Conservation (phyloP, 2,113 vertebrate species). For the Leptodactylus fuscus region DNA sequence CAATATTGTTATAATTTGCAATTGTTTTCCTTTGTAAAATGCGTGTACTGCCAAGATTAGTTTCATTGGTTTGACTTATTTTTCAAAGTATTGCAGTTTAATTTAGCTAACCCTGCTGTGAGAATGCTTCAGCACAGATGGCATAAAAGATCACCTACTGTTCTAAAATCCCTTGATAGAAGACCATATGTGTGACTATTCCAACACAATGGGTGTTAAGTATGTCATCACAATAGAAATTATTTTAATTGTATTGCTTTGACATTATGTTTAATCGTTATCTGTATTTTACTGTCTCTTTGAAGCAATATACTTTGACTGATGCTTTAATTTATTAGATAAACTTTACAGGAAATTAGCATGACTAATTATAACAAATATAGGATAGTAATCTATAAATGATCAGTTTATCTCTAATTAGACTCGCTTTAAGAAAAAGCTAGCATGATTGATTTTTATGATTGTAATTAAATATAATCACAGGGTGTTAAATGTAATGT, state of each 20-base stretch:
- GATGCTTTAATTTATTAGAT: constrained; percentile 43
- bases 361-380: constrained; percentile 40
- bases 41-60: constrained; percentile 36
- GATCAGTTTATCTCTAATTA: constrained; percentile 28
- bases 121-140: constrained; percentile 55
- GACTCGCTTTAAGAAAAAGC: neutral
- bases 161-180: constrained; percentile 58
- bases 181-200: constrained; percentile 57
- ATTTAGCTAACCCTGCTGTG: constrained; percentile 58
- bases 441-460: constrained; percentile 29
- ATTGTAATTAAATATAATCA: constrained; percentile 23
- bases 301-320: constrained; percentile 52
- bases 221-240: constrained; percentile 57
- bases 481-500: neutral
- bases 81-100: constrained; percentile 52
- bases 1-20: constrained; percentile 29
- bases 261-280: constrained; percentile 58
- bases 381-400: constrained; percentile 13
- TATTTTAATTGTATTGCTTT: constrained; percentile 59
- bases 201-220: constrained; percentile 56
- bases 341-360: constrained; percentile 39
- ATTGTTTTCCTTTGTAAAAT: constrained; percentile 49
- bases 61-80: constrained; percentile 53
- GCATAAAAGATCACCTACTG: constrained; percentile 60
- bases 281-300: constrained; percentile 57